Percentiles rank a stretch among this genome's conserved stretches.
Evolutionary conservation across 2,888 invertebrate genomes (phyloP).

Genomic region (Boloria selene): DNA sequence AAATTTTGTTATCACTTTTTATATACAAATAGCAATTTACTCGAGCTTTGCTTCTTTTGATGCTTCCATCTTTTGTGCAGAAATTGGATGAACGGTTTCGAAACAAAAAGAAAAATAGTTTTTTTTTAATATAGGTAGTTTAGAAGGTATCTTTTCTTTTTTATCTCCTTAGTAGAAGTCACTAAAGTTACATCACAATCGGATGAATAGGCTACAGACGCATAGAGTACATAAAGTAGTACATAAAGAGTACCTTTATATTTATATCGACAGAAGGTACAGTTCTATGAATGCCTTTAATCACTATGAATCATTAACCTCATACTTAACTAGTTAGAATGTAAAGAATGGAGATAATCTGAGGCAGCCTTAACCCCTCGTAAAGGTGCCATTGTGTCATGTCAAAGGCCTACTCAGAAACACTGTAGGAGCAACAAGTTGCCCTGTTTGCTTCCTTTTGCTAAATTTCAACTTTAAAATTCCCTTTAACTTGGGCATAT

Average conservation of each 20-base stretch:
- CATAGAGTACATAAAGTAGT: background rate
- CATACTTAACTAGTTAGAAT: background rate
- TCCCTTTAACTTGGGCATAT: background rate
- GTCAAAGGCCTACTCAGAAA: constrained; percentile 5
- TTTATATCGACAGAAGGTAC: too few relatives aligned
- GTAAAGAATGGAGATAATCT: background rate
- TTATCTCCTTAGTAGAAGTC: too few relatives aligned
- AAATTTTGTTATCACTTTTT: too few relatives aligned
- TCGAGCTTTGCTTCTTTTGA: too few relatives aligned
- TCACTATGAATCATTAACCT: background rate
- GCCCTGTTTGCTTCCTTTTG: background rate
- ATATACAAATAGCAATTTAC: too few relatives aligned
- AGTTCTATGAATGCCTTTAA: background rate
- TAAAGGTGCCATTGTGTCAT: constrained; percentile 9
- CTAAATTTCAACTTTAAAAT: background rate
- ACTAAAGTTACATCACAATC: too few relatives aligned
- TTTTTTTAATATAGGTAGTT: too few relatives aligned
- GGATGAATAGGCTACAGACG: too few relatives aligned
- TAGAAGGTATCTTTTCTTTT: too few relatives aligned
- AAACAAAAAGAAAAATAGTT: too few relatives aligned
- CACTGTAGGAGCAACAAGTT: constrained; percentile 18
- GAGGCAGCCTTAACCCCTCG: background rate
- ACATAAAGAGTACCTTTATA: background rate
- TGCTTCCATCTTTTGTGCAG: too few relatives aligned
- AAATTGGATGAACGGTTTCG: too few relatives aligned